These are phyloP conservation scores for Branchinecta lindahli DNA, from an alignment of 1,140 invertebrate genomes.

Conservation along the genomic window DNA sequence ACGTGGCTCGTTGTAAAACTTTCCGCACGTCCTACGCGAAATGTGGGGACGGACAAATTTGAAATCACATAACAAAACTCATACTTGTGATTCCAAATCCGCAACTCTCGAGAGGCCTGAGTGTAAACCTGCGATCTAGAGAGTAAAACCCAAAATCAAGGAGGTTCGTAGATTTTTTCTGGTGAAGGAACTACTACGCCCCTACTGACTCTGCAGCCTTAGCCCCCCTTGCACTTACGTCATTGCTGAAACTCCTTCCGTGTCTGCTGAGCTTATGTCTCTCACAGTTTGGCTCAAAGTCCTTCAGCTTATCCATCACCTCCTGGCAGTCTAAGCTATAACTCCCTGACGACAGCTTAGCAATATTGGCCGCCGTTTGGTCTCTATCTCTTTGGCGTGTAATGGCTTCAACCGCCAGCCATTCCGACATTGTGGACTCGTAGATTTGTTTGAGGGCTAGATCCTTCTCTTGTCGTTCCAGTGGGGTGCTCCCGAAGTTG, in stretches of 20 bases:
- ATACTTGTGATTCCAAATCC: too few species aligned
- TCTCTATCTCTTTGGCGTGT: conserved; percentile 67
- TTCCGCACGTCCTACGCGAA: too few species aligned
- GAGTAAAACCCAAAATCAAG: too few species aligned
- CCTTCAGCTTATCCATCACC: background rate
- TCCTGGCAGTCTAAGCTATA: conserved; percentile 23
- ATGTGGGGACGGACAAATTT: too few species aligned
- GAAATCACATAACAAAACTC: too few species aligned
- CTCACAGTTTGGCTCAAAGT: conserved; percentile 3
- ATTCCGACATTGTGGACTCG: conserved; percentile 81
- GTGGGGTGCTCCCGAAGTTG: conserved; percentile 51
- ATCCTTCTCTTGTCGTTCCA: conserved; percentile 52
- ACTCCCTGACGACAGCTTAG: conserved; percentile 40
- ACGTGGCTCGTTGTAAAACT: too few species aligned
- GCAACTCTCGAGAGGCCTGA: too few species aligned
- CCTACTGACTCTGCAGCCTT: too few species aligned
- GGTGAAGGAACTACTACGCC: too few species aligned
- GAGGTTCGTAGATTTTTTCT: too few species aligned
- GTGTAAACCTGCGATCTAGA: too few species aligned
- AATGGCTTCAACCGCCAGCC: conserved; percentile 82
- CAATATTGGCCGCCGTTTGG: conserved; percentile 42
- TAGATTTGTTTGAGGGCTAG: conserved; percentile 50
- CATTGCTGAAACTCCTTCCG: conserved; percentile 38
- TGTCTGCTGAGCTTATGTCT: conserved; percentile 12
- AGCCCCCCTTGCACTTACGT: conserved; percentile 30